Percentiles rank a stretch among this genome's conserved stretches.
Conservation (phyloP, 2,113 vertebrate genomes). For the Nerophis ophidion region DNA sequence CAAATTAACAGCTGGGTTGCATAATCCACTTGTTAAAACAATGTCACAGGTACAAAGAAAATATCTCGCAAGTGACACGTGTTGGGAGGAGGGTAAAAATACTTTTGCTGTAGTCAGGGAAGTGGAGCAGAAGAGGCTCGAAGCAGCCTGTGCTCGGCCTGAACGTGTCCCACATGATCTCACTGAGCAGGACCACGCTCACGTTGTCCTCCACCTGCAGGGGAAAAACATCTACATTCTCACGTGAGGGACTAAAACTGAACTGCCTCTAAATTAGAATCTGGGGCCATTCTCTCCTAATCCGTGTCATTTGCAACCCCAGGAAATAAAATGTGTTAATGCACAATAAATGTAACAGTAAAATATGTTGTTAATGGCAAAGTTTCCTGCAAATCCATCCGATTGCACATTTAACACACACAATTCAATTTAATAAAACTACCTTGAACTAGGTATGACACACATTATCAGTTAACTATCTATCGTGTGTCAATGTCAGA, state of each 20-base stretch:
- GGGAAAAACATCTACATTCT: not conserved
- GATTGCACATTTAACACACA: too few species aligned
- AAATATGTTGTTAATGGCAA: too few species aligned
- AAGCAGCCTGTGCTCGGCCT: constrained; percentile 85
- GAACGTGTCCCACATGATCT: constrained; percentile 95
- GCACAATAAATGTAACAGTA: too few species aligned
- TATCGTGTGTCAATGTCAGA: too few species aligned
- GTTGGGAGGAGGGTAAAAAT: constrained; percentile 17
- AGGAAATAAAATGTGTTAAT: too few species aligned
- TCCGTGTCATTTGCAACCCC: too few species aligned
- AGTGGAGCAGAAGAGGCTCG: constrained; percentile 87
- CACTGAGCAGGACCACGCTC: constrained; percentile 86
- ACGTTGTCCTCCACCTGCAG: constrained; percentile 84
- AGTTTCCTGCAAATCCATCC: too few species aligned
- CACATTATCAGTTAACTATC: too few species aligned
- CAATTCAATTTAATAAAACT: too few species aligned
- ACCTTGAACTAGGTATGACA: too few species aligned
- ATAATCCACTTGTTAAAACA: constrained; percentile 24
- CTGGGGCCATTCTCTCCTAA: too few species aligned
- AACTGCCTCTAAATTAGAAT: not conserved
- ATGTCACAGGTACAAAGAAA: constrained; percentile 47
- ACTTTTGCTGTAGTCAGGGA: constrained; percentile 98
- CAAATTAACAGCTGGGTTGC: constrained; percentile 11
- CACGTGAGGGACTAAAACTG: not conserved
- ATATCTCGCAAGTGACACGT: constrained; percentile 15